Base-by-base conservation (phyloP, 2,888 invertebrate species). In the Elysia crispata region DNA sequence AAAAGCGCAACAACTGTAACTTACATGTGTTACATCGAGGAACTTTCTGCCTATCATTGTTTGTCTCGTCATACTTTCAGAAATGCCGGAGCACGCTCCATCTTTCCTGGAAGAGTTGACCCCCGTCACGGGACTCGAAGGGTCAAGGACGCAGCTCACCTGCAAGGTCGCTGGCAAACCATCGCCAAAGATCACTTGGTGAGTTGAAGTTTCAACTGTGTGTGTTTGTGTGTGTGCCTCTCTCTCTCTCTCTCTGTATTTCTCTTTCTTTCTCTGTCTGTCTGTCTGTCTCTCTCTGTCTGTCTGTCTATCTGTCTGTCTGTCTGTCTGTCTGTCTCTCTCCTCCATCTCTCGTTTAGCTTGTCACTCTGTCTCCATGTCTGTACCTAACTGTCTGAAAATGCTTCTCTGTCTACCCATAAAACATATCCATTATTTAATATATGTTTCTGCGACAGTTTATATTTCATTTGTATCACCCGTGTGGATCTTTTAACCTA, bases 21-120 rank as follows among this genome's bases (percentile, higher is more conserved):
- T n/a, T n/a, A n/a, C n/a, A n/a, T n/a, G n/a, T n/a, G n/a, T n/a
- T n/a, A n/a, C n/a, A n/a, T n/a, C n/a, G n/a, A n/a, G n/a, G n/a
- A n/a, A n/a, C n/a, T n/a, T n/a, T n/a, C n/a, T n/a, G n/a, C n/a
- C n/a, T n/a, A n/a, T n/a, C n/a, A 41, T 41, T 41, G 5, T 6
- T 41, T 41, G 3, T 11, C 11, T 41, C 11, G 41, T 41, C 41
- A 3, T 41, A 41, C 41, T 85, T 87, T 41, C 86, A 91, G 91
- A 91, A 86, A 83, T 91, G 81, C 90, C 91, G 57, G 91, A 91
- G 82, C 88, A 88, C 83, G 87, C 89, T 89, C 97, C 97, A 73
- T 95, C 95, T 86, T 94, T 97, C 82, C 94, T 96, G 83, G 90
- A 91, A 82, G 89, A 90, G 79, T 95, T 96, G 88, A 95, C 95